phyloP scores from a whole-genome alignment of 1,140 invertebrate genomes.

The Aphidius gifuensis region DNA sequence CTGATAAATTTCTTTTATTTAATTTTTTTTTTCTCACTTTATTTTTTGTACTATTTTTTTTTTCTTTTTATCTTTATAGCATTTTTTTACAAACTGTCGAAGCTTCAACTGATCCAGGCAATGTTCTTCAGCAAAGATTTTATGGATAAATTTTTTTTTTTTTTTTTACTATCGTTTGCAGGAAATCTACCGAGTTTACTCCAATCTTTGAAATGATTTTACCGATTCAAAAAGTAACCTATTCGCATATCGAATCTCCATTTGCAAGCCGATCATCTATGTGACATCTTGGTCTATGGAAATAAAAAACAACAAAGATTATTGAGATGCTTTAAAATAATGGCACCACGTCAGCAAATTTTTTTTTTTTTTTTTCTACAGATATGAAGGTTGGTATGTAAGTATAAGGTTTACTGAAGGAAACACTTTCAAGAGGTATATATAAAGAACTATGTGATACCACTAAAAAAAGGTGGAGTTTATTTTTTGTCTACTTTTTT shows the following conservation, averaged over 20 bases:
- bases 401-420: conserved; percentile 21
- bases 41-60: not conserved
- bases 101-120: too few species aligned
- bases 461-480: conserved; percentile 27
- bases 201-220: too few species aligned
- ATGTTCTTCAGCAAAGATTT: too few species aligned
- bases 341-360: conserved; percentile 42
- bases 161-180: not conserved
- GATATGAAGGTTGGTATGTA: conserved; percentile 5
- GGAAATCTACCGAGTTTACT: too few species aligned
- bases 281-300: not conserved
- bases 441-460: conserved; percentile 18
- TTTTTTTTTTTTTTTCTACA: conserved; percentile 18
- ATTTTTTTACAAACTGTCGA: too few species aligned
- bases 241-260: conserved; percentile 18
- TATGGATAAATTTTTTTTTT: not conserved
- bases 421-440: conserved; percentile 19
- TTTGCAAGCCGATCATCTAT: conserved; percentile 15
- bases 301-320: conserved; percentile 2
- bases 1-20: not conserved
- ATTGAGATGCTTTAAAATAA: conserved; percentile 29
- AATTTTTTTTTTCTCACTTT: not conserved
- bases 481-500: conserved; percentile 21
- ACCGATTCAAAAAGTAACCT: not conserved
- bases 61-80: too few species aligned